Conservation (phyloP, 2,888 invertebrate genomes). For the Smittia aterrima region DNA sequence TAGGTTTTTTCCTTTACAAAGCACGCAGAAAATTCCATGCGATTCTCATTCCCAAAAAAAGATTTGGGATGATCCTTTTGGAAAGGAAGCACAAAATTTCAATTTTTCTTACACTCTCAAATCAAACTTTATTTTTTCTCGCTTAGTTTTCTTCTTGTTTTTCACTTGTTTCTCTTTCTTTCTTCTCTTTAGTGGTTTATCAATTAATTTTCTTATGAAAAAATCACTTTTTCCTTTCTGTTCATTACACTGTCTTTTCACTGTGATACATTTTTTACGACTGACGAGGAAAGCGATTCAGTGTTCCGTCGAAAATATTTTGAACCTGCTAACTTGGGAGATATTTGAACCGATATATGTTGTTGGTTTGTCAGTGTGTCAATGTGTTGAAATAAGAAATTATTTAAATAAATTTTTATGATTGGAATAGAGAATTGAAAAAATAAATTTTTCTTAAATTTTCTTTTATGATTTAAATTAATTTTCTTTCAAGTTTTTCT, state of each 20-base stretch:
- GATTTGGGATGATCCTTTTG: too few species aligned
- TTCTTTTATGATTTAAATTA: too few species aligned
- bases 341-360: too few species aligned
- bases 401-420: too few species aligned
- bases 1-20: neutral
- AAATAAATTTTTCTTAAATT: too few species aligned
- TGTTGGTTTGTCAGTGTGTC: too few species aligned
- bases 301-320: too few species aligned
- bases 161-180: conserved; percentile 25
- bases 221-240: conserved; percentile 36
- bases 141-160: neutral
- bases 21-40: neutral
- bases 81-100: too few species aligned
- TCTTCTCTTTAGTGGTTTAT: conserved; percentile 2
- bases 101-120: conserved; percentile 26
- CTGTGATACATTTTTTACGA: conserved; percentile 35
- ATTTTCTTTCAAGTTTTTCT: too few species aligned
- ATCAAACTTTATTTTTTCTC: conserved; percentile 22
- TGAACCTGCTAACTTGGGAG: too few species aligned
- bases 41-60: neutral
- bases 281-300: neutral
- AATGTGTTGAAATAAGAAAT: too few species aligned
- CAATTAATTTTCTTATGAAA: conserved; percentile 32
- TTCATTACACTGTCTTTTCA: conserved; percentile 22
- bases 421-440: too few species aligned